Evolutionary conservation across 1,140 invertebrate species (phyloP).

Genomic region (Tachypleus tridentatus): DNA sequence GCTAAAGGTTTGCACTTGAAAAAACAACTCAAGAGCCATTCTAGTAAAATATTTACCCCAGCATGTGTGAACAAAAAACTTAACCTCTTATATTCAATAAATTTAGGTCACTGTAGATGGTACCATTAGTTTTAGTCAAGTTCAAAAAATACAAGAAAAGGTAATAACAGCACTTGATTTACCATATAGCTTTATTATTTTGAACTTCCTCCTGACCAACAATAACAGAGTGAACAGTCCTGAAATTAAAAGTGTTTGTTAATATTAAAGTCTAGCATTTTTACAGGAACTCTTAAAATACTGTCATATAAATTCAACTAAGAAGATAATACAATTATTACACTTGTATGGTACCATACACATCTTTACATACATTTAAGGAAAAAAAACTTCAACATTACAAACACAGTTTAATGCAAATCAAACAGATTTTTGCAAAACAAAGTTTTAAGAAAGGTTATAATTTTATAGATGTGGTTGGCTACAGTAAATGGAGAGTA

Average conservation of each 20-base stretch:
- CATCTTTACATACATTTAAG: slow-evolving; percentile 1
- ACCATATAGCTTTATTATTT: slow-evolving; percentile 15
- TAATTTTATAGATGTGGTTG: not conserved
- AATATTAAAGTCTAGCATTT: not conserved
- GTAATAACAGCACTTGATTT: slow-evolving; percentile 8
- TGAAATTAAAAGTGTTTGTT: slow-evolving; percentile 3
- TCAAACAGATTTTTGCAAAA: too few species aligned
- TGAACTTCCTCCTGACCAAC: slow-evolving; percentile 10
- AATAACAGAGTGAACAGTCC: slow-evolving; percentile 5
- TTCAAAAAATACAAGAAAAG: too few species aligned
- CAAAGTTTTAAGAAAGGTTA: too few species aligned
- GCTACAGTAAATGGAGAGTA: not conserved
- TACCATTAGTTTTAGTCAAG: too few species aligned
- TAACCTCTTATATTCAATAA: too few species aligned
- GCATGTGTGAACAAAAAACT: too few species aligned
- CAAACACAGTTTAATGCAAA: not conserved
- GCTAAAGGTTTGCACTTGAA: too few species aligned
- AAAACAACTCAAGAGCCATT: too few species aligned
- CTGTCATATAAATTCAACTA: slow-evolving; percentile 1
- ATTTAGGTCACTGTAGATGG: too few species aligned
- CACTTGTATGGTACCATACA: not conserved
- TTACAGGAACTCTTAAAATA: slow-evolving; percentile 3
- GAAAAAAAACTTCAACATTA: not conserved
- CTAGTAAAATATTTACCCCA: too few species aligned
- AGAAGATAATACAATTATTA: not conserved